These are phyloP conservation scores for Cremastobaeus sp. DNA, from an alignment of 2,888 invertebrate genomes.

Conservation along the genomic window DNA sequence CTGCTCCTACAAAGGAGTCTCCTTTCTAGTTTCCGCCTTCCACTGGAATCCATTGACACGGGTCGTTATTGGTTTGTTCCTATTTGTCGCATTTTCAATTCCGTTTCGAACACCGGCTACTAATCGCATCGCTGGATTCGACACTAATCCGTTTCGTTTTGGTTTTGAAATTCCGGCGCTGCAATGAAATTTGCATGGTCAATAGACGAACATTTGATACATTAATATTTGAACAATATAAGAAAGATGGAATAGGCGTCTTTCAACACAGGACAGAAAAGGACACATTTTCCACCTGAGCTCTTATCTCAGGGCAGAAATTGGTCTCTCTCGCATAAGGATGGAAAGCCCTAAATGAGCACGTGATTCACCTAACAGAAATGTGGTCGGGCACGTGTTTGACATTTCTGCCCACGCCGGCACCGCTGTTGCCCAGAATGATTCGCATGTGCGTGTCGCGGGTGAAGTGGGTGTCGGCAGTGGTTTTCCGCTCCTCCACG, in stretches of 20 bases:
- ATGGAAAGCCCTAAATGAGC: too few relatives aligned
- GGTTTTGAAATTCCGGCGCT: constrained; percentile 81
- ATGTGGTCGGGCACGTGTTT: constrained; percentile 72
- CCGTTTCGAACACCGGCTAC: constrained; percentile 88
- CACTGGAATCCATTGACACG: constrained; percentile 87
- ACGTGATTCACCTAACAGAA: constrained; percentile 68
- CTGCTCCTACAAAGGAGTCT: constrained; percentile 84
- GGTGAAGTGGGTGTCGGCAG: constrained; percentile 89
- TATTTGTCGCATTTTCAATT: constrained; percentile 81
- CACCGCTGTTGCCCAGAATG: constrained; percentile 83
- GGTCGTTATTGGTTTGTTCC: constrained; percentile 78
- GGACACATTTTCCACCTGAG: too few relatives aligned
- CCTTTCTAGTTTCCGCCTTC: constrained; percentile 83
- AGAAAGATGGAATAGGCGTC: too few relatives aligned
- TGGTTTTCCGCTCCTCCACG: constrained; percentile 75
- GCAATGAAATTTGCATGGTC: constrained; percentile 16
- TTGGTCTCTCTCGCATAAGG: too few relatives aligned
- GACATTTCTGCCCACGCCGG: constrained; percentile 75
- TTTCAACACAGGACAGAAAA: too few relatives aligned
- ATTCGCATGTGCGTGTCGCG: constrained; percentile 96
- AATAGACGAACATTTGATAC: too few relatives aligned
- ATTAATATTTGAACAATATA: too few relatives aligned
- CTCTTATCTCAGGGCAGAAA: too few relatives aligned
- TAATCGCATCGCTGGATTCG: constrained; percentile 90
- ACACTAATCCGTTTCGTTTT: constrained; percentile 91